These are phyloP conservation scores for Formica exsecta DNA, from an alignment of 1,140 invertebrate genomes.

Conservation along the genomic window DNA sequence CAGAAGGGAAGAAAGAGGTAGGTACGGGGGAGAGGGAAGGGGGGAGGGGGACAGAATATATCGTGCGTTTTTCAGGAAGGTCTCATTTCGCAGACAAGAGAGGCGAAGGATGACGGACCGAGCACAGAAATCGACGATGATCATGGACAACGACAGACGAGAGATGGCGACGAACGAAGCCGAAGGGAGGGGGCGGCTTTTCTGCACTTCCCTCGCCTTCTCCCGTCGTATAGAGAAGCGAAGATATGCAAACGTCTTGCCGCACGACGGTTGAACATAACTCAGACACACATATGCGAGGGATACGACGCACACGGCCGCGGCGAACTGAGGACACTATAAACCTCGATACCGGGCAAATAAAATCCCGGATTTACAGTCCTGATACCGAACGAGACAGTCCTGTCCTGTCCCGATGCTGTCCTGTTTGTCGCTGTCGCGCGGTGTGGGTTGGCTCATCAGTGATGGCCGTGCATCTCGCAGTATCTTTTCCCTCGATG, in stretches of 20 bases:
- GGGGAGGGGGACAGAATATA: conserved; percentile 68
- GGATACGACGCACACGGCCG: conserved; percentile 71
- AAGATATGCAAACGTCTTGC: conserved; percentile 85
- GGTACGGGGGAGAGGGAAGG: not conserved
- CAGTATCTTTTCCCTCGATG: conserved; percentile 78
- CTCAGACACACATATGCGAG: conserved; percentile 81
- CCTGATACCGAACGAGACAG: conserved; percentile 82
- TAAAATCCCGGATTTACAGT: conserved; percentile 86
- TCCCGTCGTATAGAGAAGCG: conserved; percentile 67
- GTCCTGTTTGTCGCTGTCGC: conserved; percentile 81
- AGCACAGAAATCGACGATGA: conserved; percentile 53
- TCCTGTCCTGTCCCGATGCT: conserved; percentile 76
- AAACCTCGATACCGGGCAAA: conserved; percentile 86
- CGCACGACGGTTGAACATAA: conserved; percentile 82
- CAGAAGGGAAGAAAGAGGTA: conserved; percentile 48
- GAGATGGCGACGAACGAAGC: conserved; percentile 56
- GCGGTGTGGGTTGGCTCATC: conserved; percentile 83
- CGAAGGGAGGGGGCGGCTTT: conserved; percentile 39
- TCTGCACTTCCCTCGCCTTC: conserved; percentile 31
- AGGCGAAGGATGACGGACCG: conserved; percentile 76
- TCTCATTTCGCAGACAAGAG: conserved; percentile 71
- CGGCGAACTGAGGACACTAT: conserved; percentile 83
- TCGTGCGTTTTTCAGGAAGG: conserved; percentile 73
- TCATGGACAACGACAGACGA: conserved; percentile 40
- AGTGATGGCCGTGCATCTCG: conserved; percentile 76